These are phyloP conservation scores for Aphidius gifuensis DNA, from an alignment of 1,140 invertebrate genomes.

Conservation along the genomic window DNA sequence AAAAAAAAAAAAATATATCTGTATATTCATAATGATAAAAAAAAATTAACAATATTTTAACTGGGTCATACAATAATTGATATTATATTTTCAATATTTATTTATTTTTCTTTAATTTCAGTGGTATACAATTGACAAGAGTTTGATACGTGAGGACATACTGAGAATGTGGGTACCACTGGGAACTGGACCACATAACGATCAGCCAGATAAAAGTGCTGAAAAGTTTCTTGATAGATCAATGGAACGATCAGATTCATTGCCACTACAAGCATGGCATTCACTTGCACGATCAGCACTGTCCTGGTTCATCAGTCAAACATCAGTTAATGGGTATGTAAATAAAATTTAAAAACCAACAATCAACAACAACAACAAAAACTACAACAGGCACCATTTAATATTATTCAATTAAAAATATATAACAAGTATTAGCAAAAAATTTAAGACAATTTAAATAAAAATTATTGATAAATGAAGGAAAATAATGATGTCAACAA, in stretches of 20 bases:
- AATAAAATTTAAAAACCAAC: neutral
- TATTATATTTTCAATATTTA: neutral
- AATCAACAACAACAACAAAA: neutral
- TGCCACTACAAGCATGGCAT: conserved; percentile 67
- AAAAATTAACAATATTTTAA: neutral
- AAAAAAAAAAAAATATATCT: neutral
- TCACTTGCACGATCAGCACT: conserved; percentile 62
- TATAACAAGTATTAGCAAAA: too few species aligned
- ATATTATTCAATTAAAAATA: neutral
- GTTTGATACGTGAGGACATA: conserved; percentile 47
- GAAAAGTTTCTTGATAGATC: conserved; percentile 63
- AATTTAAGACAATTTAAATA: too few species aligned
- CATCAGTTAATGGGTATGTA: conserved; percentile 72
- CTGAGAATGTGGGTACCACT: conserved; percentile 57
- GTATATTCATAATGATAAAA: conserved; percentile 2
- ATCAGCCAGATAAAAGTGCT: conserved; percentile 61
- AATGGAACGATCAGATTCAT: conserved; percentile 61
- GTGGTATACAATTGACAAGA: conserved; percentile 59
- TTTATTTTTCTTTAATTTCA: conserved; percentile 35
- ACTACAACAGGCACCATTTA: neutral
- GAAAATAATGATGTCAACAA: too few species aligned
- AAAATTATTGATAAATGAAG: too few species aligned
- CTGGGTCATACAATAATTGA: neutral
- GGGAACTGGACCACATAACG: conserved; percentile 37
- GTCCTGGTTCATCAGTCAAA: conserved; percentile 67